Percentiles rank a stretch among this genome's conserved stretches.
Conservation (phyloP, 2,888 invertebrate species). For the Mythimna albipuncta region DNA sequence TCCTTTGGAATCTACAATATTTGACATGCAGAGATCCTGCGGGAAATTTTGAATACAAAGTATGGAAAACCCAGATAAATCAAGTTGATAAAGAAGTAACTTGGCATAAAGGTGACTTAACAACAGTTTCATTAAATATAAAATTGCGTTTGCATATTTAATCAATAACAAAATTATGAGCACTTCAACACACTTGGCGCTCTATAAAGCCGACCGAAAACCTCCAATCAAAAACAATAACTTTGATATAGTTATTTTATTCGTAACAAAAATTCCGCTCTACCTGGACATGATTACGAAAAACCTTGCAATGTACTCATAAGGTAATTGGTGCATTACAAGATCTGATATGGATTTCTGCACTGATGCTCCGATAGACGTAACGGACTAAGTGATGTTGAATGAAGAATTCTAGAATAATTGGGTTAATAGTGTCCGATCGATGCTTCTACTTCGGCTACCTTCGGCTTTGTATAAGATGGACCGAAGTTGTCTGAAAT, state of each 20-base stretch:
- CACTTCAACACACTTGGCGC: not conserved
- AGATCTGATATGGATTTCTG: conserved; percentile 79
- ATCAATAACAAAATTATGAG: not conserved
- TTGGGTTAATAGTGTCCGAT: conserved; percentile 27
- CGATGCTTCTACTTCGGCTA: not conserved
- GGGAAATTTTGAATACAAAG: not conserved
- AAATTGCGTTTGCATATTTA: not conserved
- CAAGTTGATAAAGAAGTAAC: not conserved
- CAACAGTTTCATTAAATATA: not conserved
- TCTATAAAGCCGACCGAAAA: conserved; percentile 23
- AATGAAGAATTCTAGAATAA: conserved; percentile 30
- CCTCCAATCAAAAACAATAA: conserved; percentile 28
- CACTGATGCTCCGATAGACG: conserved; percentile 63
- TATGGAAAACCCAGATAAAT: not conserved
- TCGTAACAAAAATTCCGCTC: conserved; percentile 45
- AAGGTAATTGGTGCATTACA: conserved; percentile 83
- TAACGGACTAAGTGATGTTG: conserved; percentile 31
- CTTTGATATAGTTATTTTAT: conserved; percentile 53
- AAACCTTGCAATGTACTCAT: conserved; percentile 49
- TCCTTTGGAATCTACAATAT: not conserved
- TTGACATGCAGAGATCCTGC: too few species aligned
- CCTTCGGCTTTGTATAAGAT: not conserved
- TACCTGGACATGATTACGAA: conserved; percentile 41
- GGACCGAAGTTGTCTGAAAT: not conserved
- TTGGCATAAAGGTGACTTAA: not conserved